Evolutionary conservation across 2,797 vertebrate genomes (phyloP).

Genomic region (Tiaroga cobitis): DNA sequence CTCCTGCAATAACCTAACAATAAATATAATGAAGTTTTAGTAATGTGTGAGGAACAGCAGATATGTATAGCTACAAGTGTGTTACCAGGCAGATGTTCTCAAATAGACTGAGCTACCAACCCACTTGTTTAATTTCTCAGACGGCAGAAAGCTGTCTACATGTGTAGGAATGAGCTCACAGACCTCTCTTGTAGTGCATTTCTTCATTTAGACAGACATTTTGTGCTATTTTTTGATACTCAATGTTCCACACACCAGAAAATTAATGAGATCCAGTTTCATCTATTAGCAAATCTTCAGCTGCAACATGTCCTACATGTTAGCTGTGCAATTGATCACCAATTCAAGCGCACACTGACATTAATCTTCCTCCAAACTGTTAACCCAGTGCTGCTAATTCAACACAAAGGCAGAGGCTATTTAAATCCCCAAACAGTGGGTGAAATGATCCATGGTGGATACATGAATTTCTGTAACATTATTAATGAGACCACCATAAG

Average conservation of each 20-base stretch:
- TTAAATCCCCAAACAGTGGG: constrained; percentile 75
- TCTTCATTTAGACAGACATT: constrained; percentile 31
- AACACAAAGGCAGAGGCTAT: constrained; percentile 71
- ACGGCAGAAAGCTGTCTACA: not conserved
- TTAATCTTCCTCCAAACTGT: constrained; percentile 70
- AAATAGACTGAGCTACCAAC: constrained; percentile 6
- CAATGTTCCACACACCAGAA: constrained; percentile 37
- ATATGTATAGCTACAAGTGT: constrained; percentile 1
- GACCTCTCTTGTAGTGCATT: constrained; percentile 28
- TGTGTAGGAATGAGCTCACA: constrained; percentile 30
- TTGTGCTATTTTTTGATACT: constrained; percentile 50
- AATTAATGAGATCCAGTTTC: constrained; percentile 64
- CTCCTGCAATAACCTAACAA: not conserved
- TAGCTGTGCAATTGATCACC: constrained; percentile 73
- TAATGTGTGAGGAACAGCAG: not conserved
- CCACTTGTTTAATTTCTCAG: constrained; percentile 24
- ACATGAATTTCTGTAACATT: constrained; percentile 70
- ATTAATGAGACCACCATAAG: constrained; percentile 72
- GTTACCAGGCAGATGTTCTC: constrained; percentile 24
- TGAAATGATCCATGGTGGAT: constrained; percentile 76
- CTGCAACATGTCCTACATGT: constrained; percentile 64
- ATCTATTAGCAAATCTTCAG: constrained; percentile 66
- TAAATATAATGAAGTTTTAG: not conserved
- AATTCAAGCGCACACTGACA: constrained; percentile 76
- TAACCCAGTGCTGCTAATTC: constrained; percentile 79